These are phyloP conservation scores for Leptopilina syphax DNA, from an alignment of 2,888 invertebrate species.

Conservation along the genomic window DNA sequence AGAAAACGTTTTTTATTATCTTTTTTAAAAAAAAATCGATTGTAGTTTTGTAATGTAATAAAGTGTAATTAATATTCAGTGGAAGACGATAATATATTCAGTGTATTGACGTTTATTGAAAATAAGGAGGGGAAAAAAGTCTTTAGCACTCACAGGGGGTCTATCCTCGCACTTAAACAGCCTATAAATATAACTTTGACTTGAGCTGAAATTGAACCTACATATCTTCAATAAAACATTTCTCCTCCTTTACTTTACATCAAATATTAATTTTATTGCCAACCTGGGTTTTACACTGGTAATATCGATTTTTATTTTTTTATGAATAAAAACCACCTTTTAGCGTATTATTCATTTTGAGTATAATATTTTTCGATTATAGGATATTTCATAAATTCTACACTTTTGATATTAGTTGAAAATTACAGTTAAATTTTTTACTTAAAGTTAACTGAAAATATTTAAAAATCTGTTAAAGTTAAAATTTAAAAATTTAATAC, in stretches of 20 bases:
- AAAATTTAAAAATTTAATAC: no score
- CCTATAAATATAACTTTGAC: slow-evolving; percentile 69
- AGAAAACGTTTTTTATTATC: background rate
- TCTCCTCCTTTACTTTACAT: slow-evolving; percentile 15
- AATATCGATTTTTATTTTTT: background rate
- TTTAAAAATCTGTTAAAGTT: no score
- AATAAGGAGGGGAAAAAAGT: slow-evolving; percentile 24
- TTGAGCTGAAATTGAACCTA: slow-evolving; percentile 67
- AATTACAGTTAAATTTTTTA: no score
- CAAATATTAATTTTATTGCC: slow-evolving; percentile 33
- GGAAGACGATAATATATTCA: slow-evolving; percentile 31
- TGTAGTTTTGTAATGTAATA: background rate
- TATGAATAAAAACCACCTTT: background rate
- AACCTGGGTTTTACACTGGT: background rate
- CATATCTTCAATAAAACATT: slow-evolving; percentile 46
- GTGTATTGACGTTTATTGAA: slow-evolving; percentile 38
- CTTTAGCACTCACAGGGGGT: slow-evolving; percentile 63
- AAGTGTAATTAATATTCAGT: slow-evolving; percentile 31
- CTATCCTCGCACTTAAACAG: slow-evolving; percentile 63
- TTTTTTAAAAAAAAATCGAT: background rate
- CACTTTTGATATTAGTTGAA: no score
- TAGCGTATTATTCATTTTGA: background rate
- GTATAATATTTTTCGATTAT: no score
- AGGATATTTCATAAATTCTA: no score
- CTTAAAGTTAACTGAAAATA: no score